Evolutionary conservation across 1,140 invertebrate species (phyloP).

Genomic region (Vollenhovia emeryi): DNA sequence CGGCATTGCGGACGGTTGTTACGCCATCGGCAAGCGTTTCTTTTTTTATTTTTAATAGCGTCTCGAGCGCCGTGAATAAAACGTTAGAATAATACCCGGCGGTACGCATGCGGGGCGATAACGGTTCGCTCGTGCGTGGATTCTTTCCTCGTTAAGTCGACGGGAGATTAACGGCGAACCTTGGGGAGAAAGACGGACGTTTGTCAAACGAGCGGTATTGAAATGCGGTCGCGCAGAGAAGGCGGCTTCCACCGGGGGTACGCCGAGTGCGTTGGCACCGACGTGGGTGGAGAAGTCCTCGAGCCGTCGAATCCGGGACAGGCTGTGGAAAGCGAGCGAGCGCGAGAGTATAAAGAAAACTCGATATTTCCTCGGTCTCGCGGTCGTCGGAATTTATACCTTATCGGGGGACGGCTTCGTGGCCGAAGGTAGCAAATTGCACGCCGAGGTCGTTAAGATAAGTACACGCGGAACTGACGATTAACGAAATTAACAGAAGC

Average conservation of each 20-base stretch:
- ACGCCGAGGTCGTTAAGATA: neutral
- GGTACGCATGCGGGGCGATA: neutral
- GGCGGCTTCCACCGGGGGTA: constrained; percentile 22
- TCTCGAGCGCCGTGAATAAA: neutral
- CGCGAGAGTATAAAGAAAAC: neutral
- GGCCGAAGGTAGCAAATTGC: neutral
- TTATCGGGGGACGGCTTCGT: neutral
- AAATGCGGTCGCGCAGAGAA: constrained; percentile 29
- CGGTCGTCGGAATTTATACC: neutral
- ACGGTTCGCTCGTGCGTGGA: constrained; percentile 28
- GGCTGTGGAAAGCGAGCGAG: neutral
- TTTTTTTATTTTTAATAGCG: constrained; percentile 21
- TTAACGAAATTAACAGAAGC: neutral
- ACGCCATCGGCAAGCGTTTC: neutral
- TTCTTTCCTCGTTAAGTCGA: constrained; percentile 14
- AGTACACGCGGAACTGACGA: neutral
- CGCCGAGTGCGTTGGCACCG: constrained; percentile 41
- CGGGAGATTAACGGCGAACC: constrained; percentile 49
- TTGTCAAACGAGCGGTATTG: constrained; percentile 57
- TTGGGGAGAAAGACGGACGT: constrained; percentile 43
- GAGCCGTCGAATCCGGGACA: neutral
- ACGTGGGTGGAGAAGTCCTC: constrained; percentile 32
- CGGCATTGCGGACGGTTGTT: neutral
- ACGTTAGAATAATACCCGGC: constrained; percentile 1
- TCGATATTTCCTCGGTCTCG: neutral